Percentiles rank a stretch among this genome's conserved stretches.
phyloP scores from a whole-genome alignment of 2,113 vertebrate genomes.

The Melanostigma gelatinosum region DNA sequence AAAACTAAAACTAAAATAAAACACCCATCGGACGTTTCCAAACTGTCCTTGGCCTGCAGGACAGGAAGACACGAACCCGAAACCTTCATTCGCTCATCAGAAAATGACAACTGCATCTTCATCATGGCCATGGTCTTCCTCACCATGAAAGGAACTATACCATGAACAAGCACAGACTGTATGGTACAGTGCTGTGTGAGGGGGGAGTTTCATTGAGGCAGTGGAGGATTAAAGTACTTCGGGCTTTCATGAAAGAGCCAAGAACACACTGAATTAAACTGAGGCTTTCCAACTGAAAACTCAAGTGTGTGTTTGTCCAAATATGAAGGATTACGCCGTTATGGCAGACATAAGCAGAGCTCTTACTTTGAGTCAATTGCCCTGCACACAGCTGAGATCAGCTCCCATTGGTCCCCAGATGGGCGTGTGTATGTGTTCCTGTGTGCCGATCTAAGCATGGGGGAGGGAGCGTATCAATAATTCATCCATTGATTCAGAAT shows the following conservation, averaged over 20 bases:
- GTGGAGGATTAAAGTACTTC: constrained; percentile 54
- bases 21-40: constrained; percentile 1
- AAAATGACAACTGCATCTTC: constrained; percentile 53
- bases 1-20: constrained; percentile 36
- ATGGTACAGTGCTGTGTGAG: background rate
- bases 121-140: constrained; percentile 27
- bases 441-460: constrained; percentile 37
- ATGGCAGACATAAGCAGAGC: constrained; percentile 20
- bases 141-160: constrained; percentile 10
- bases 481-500: constrained; percentile 74
- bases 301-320: constrained; percentile 1
- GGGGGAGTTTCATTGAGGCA: constrained; percentile 39
- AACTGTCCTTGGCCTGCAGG: constrained; percentile 1
- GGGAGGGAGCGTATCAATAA: constrained; percentile 80
- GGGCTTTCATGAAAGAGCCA: constrained; percentile 48
- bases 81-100: constrained; percentile 46
- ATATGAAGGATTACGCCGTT: background rate
- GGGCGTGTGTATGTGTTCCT: constrained; percentile 26
- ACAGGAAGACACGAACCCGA: constrained; percentile 30
- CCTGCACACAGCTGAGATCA: constrained; percentile 41
- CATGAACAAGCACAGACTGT: background rate
- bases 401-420: constrained; percentile 33
- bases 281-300: constrained; percentile 17
- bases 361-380: background rate
- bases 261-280: constrained; percentile 1